Base-by-base conservation (phyloP, 2,113 vertebrate genomes). In the Phyllostomus hastatus region DNA sequence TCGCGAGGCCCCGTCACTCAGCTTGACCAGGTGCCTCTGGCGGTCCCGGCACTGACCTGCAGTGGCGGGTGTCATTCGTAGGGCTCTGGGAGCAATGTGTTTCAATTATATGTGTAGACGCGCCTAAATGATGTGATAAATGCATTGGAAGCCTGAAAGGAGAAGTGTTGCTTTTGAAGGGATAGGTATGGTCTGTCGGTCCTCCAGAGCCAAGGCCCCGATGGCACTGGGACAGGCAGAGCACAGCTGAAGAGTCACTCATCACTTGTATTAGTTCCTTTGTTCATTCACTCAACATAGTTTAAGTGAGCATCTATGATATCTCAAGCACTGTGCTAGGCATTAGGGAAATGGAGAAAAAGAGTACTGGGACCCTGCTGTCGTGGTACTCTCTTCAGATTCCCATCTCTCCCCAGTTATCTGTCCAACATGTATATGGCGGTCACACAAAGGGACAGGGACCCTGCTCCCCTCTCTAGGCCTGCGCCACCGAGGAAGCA, bases 61-160 rank as follows among this genome's bases (percentile, higher is more conserved):
- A 2, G 57, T 46, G 91, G 70, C 66, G 35, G 75, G 59, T 93
- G 66, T 86, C 90, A 31, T 35, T 79, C 19, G 61, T 75, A 31
- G 92, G 86, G 64, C 88, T 81, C 35, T 33, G 75, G 38, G 54
- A 78, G 79, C 38, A 86, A 76, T 95, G 70, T 20, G 54, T 73
- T 95, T 96, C 94, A 94, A 0, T 97, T 94, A 88, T 43, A 88
- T 84, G 91, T 96, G 96, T 46, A 83, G 95, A 75, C 80, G 94
- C 93, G 90, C 96, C 87, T 96, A 82, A 86, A 66, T 38, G 61
- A 95, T 92, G 96, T 95, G 97, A 95, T 95, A 97, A 97, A 91
- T 86, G 84, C 66, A 79, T 46, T 81, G 92, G 91, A 72, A 95
- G 61, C 59, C 94, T 78, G 26, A 72, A 48, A 85, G 73, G 72